Evolutionary conservation across 2,113 vertebrate species (phyloP), one percentile per base, ranked within the genome.

Genomic region (Heterotilapia buettikoferi): DNA sequence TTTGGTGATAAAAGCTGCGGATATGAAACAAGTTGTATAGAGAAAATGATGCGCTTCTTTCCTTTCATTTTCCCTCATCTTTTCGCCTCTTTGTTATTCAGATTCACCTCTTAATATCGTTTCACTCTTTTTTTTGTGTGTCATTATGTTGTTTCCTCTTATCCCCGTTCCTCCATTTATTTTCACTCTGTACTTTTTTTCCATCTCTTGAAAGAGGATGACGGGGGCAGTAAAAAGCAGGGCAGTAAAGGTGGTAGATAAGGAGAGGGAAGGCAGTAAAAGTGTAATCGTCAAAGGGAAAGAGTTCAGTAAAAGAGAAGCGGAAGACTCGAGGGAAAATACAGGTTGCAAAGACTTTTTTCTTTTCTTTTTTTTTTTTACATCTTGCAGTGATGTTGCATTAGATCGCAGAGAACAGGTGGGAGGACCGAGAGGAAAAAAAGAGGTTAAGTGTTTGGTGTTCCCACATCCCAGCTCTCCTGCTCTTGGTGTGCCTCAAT

Each of bases 361-460:
- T 92, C 90, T 33, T 33, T 33, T 33, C 6, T 33, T 13, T 91
- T 90, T 54, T 71, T 86, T 92, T 90, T 87, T 92, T 91, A 84
- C 88, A 93, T 94, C 78, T 92, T 45, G 80, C 82, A 73, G 78
- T 29, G 50, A 84, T 88, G 89, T 92, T 90, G 43, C 89, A 79
- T 90, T 86, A 87, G 91, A 91, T 93, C 59, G 63, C 45, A 84
- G 86, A 47, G 84, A 90, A 84, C 80, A 88, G 90, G 93, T 90
- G 87, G 91, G 88, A 88, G 83, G 90, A 86, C 36, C 10, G 52
- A 43, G 12, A 45, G 16, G 12, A 66, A 57, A 84, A 53, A 84
- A 66, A 59, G 71, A 91, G 88, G 91, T 92, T 89, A 93, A 93
- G 91, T 90, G 85, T 90, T 90, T 89, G 79, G 59, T 11, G 50